Percentiles rank a stretch among this genome's conserved stretches.
Evolutionary conservation across 2,888 invertebrate species (phyloP).

Genomic region (Drosophila buzzatii): DNA sequence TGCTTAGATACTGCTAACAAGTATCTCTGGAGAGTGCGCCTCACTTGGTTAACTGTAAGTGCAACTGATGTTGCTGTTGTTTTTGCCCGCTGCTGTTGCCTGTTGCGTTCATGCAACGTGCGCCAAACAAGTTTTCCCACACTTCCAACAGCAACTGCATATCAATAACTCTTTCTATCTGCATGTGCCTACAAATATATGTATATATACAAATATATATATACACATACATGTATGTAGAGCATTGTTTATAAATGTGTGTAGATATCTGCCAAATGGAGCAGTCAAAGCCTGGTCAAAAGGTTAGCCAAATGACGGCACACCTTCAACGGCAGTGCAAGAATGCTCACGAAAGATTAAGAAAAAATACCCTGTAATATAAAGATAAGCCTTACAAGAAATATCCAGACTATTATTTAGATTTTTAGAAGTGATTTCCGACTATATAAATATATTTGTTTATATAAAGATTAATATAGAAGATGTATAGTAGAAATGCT

Average conservation of each 20-base stretch:
- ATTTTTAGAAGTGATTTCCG: no score
- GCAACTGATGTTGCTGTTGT: conserved; percentile 33
- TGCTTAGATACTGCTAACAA: conserved; percentile 47
- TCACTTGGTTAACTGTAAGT: conserved; percentile 59
- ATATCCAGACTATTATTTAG: no score
- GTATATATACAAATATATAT: conserved; percentile 21
- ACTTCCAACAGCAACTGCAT: conserved; percentile 36
- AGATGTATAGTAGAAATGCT: no score
- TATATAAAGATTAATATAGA: no score
- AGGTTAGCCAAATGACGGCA: conserved; percentile 68
- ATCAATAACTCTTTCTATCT: conserved; percentile 34
- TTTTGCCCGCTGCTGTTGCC: conserved; percentile 8
- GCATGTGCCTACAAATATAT: conserved; percentile 12
- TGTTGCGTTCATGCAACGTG: conserved; percentile 50
- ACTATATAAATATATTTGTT: no score
- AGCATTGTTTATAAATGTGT: conserved; percentile 1
- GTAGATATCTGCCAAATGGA: conserved; percentile 54
- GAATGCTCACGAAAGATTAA: not conserved
- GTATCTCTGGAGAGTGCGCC: conserved; percentile 59
- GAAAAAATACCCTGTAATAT: conserved; percentile 15
- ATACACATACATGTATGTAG: conserved; percentile 8
- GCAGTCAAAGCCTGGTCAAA: conserved; percentile 74
- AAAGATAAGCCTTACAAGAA: no score
- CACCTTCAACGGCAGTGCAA: conserved; percentile 42
- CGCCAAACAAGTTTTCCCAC: conserved; percentile 59